Conservation (phyloP, 1,140 invertebrate species). For the Brachionus sp. region DNA sequence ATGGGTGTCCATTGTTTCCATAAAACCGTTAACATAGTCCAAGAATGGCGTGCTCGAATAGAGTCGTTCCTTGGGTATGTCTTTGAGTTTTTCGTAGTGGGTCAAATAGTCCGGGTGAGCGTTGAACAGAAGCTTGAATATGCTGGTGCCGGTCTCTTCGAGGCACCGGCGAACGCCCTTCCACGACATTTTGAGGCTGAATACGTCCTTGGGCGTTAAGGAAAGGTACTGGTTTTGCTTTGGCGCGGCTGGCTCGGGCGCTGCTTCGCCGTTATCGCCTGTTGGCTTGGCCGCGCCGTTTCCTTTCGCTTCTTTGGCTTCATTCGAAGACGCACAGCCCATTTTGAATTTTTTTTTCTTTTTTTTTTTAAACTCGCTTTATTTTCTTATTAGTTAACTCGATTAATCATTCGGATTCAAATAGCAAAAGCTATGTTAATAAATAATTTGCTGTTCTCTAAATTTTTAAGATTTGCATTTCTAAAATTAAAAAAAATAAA, state of each 20-base stretch:
- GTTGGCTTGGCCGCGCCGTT: neutral
- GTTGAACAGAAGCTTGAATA: neutral
- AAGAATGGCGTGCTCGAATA: neutral
- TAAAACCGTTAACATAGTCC: constrained; percentile 3
- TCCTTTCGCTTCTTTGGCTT: constrained; percentile 4
- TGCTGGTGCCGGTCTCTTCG: constrained; percentile 15
- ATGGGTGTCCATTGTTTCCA: constrained; percentile 4
- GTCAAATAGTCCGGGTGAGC: neutral
- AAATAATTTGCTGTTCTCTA: neutral
- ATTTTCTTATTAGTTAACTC: constrained; percentile 19
- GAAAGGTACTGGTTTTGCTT: constrained; percentile 44
- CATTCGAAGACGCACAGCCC: constrained; percentile 31
- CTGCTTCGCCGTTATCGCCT: neutral
- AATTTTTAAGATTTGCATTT: constrained; percentile 5
- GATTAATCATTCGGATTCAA: neutral
- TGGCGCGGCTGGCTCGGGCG: neutral
- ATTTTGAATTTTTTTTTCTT: neutral
- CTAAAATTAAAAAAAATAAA: neutral
- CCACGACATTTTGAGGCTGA: constrained; percentile 43
- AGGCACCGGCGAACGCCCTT: constrained; percentile 24
- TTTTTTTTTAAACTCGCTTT: neutral
- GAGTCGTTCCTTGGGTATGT: neutral
- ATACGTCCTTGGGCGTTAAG: constrained; percentile 29
- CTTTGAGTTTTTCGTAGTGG: constrained; percentile 38
- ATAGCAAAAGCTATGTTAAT: neutral